phyloP scores from a whole-genome alignment of 1,140 invertebrate species.

The Mycetomoellerius zeteki region DNA sequence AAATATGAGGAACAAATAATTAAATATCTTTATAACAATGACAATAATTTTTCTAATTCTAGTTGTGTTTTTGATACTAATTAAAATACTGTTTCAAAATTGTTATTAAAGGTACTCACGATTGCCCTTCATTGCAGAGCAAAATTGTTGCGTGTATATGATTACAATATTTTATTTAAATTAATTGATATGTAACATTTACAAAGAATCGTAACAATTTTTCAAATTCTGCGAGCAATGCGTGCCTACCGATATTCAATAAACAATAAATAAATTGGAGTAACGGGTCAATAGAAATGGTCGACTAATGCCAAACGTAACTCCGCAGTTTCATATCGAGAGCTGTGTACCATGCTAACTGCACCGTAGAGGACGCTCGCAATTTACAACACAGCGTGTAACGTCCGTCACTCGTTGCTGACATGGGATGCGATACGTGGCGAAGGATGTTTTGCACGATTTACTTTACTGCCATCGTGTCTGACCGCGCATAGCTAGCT shows the following conservation, averaged over 20 bases:
- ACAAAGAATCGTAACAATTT: background rate
- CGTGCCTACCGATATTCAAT: background rate
- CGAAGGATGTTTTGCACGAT: slow-evolving; percentile 64
- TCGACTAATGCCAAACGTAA: slow-evolving; percentile 60
- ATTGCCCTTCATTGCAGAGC: background rate
- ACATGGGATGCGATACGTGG: slow-evolving; percentile 56
- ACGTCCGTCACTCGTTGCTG: slow-evolving; percentile 63
- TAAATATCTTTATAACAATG: background rate
- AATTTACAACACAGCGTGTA: slow-evolving; percentile 62
- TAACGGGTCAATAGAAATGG: slow-evolving; percentile 48
- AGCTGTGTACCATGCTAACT: slow-evolving; percentile 54
- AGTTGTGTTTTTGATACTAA: background rate
- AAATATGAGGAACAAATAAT: background rate
- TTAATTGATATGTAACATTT: background rate
- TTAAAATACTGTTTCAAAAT: background rate
- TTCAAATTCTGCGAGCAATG: slow-evolving; percentile 29
- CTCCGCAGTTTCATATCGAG: slow-evolving; percentile 61
- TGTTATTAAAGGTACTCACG: background rate
- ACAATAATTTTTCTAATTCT: background rate
- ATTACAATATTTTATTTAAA: background rate
- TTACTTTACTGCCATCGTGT: slow-evolving; percentile 60
- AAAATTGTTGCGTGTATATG: background rate
- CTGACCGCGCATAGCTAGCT: slow-evolving; percentile 17
- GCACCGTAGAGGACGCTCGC: slow-evolving; percentile 59
- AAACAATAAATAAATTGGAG: slow-evolving; percentile 58